phyloP scores from a whole-genome alignment of 2,113 vertebrate species.

The Cyanistes caeruleus region DNA sequence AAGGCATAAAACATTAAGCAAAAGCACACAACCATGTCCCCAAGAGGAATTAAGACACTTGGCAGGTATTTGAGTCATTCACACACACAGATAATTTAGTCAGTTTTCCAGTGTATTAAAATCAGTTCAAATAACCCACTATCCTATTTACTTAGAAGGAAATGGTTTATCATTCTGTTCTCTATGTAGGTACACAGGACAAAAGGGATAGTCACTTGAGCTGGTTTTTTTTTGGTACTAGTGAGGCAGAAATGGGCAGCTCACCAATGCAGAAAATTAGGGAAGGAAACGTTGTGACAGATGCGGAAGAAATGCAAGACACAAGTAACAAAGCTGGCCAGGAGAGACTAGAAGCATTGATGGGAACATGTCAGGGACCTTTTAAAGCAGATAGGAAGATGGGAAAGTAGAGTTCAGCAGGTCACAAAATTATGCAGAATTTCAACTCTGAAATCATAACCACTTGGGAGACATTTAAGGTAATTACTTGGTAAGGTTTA shows the following conservation, averaged over 20 bases:
- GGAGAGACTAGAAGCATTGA: not conserved
- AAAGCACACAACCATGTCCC: not conserved
- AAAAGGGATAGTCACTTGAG: not conserved
- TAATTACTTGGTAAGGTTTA: not conserved
- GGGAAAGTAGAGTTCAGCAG: not conserved
- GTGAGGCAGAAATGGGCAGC: not conserved
- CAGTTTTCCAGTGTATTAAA: not conserved
- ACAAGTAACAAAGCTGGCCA: not conserved
- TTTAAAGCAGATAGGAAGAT: not conserved
- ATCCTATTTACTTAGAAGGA: not conserved
- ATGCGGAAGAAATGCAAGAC: not conserved
- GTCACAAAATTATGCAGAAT: not conserved
- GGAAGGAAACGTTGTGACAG: not conserved
- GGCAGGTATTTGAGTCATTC: not conserved
- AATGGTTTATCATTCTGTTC: not conserved
- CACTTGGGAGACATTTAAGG: not conserved
- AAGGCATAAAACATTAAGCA: not conserved
- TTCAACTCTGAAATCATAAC: not conserved
- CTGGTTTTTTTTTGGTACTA: not conserved
- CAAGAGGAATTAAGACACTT: not conserved
- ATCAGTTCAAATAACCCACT: not conserved
- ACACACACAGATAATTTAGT: not conserved
- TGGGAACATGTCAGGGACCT: not conserved
- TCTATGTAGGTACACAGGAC: not conserved
- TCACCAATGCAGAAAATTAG: not conserved